Conservation (phyloP, 2,888 invertebrate species). For the Eugnorisma glareosa region DNA sequence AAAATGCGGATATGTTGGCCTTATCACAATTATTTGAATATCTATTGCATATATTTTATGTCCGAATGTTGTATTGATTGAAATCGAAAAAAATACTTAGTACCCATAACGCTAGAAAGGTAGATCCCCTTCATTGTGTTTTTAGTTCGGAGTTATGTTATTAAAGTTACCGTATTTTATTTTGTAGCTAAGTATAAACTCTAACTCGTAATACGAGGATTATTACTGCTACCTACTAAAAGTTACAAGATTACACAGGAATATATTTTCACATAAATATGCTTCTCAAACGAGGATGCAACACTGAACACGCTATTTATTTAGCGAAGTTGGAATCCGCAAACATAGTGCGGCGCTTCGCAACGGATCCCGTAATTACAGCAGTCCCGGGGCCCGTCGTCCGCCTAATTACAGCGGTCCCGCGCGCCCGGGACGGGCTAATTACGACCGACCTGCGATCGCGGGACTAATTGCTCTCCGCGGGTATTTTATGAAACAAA, state of each 20-base stretch:
- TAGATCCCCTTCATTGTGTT: not conserved
- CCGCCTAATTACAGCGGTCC: slow-evolving; percentile 71
- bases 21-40: not conserved
- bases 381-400: slow-evolving; percentile 64
- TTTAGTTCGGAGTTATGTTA: not conserved
- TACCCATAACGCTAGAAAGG: not conserved
- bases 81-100: not conserved
- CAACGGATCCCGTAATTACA: slow-evolving; percentile 71
- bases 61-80: not conserved
- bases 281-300: slow-evolving; percentile 38
- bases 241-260: slow-evolving; percentile 8
- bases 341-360: slow-evolving; percentile 61
- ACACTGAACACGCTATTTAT: slow-evolving; percentile 58
- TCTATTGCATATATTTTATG: not conserved
- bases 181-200: not conserved
- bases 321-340: slow-evolving; percentile 59
- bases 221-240: not conserved
- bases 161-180: not conserved
- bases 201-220: not conserved
- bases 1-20: not conserved
- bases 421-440: slow-evolving; percentile 66
- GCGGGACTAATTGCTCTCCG: slow-evolving; percentile 70
- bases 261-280: slow-evolving; percentile 37
- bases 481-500: slow-evolving; percentile 71
- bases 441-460: slow-evolving; percentile 69